Percentiles rank a stretch among this genome's conserved stretches.
phyloP scores from a whole-genome alignment of 2,888 invertebrate genomes.

The Hydrotaea diabolus region DNA sequence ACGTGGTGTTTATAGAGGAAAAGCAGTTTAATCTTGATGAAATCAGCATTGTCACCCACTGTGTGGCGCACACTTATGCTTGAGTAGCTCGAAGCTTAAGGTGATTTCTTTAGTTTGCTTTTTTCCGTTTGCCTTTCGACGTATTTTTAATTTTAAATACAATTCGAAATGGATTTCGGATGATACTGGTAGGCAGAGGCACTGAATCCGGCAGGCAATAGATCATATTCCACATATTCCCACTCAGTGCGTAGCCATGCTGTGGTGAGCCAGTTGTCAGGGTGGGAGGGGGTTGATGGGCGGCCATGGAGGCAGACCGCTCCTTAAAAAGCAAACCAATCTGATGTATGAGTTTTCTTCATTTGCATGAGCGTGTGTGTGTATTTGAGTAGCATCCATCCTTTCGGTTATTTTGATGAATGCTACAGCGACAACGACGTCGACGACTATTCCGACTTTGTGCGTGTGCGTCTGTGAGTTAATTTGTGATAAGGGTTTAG shows the following conservation, averaged over 20 bases:
- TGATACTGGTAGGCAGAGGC: slow-evolving; percentile 6
- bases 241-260: slow-evolving; percentile 19
- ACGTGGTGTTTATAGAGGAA: no score
- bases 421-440: slow-evolving; percentile 75
- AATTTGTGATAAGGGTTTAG: slow-evolving; percentile 78
- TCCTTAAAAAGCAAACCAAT: not conserved
- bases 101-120: slow-evolving; percentile 57
- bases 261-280: not conserved
- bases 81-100: slow-evolving; percentile 42
- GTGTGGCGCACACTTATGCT: slow-evolving; percentile 33
- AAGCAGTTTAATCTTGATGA: no score
- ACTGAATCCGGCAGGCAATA: slow-evolving; percentile 55
- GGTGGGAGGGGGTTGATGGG: not conserved
- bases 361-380: not conserved
- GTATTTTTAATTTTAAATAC: slow-evolving; percentile 56
- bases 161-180: slow-evolving; percentile 50
- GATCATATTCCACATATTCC: slow-evolving; percentile 43
- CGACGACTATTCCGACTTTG: slow-evolving; percentile 25
- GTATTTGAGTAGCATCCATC: not conserved
- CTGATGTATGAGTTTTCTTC: slow-evolving; percentile 51
- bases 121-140: slow-evolving; percentile 30
- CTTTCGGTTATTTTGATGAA: slow-evolving; percentile 62
- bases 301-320: slow-evolving; percentile 16
- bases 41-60: not conserved
- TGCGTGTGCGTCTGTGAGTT: slow-evolving; percentile 55